Conservation (phyloP, 2,888 invertebrate genomes). For the Rhyacophila evoluta region DNA sequence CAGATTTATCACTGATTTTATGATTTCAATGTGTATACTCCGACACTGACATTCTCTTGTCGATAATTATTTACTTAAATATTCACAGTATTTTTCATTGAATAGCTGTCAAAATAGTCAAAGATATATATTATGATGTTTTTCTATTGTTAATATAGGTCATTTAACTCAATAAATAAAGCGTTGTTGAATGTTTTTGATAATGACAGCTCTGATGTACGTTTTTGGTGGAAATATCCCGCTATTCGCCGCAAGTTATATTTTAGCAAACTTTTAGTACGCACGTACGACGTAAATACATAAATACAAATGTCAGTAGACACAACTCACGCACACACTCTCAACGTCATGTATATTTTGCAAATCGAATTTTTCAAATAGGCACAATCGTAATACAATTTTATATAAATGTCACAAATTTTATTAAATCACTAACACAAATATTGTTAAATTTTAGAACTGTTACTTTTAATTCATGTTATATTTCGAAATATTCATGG, state of each 20-base stretch:
- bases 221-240: not conserved
- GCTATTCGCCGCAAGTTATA: not conserved
- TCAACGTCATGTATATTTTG: not conserved
- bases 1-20: not conserved
- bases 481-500: not conserved
- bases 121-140: too few species aligned
- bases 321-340: not conserved
- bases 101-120: too few species aligned
- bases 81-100: too few species aligned
- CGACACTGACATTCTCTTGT: too few species aligned
- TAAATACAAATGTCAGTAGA: not conserved
- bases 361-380: not conserved
- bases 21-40: not conserved
- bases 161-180: not conserved
- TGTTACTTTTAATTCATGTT: not conserved
- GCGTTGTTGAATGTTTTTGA: not conserved
- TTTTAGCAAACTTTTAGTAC: not conserved
- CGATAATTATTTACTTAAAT: too few species aligned
- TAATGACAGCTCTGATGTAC: not conserved
- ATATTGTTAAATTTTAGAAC: not conserved
- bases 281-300: constrained; percentile 12
- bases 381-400: not conserved
- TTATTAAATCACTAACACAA: not conserved
- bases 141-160: too few species aligned
- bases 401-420: not conserved